phyloP scores from a whole-genome alignment of 2,113 vertebrate genomes.

The Eretmochelys imbricata region DNA sequence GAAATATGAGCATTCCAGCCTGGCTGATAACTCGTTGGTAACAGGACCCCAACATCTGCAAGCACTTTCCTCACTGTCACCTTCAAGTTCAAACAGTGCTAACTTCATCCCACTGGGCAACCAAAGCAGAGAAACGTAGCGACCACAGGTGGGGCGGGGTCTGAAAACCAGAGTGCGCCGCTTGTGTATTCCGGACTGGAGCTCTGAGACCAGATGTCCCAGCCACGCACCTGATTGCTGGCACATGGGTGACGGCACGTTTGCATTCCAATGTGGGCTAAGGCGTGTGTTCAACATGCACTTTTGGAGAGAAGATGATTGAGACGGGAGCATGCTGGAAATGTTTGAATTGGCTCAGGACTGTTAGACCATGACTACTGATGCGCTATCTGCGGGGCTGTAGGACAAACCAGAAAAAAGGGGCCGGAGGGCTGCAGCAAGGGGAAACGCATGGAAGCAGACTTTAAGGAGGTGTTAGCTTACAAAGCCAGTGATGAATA shows the following conservation, averaged over 20 bases:
- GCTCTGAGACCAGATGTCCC: not conserved
- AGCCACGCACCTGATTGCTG: not conserved
- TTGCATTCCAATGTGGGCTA: rapidly evolving
- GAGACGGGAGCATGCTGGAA: not conserved
- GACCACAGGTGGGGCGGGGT: not conserved
- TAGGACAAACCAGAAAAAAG: not conserved
- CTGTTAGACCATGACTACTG: not conserved
- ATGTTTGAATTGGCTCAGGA: not conserved
- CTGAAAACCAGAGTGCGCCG: not conserved
- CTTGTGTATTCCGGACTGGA: not conserved
- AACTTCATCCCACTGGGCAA: not conserved
- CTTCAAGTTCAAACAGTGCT: not conserved
- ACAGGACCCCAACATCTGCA: not conserved
- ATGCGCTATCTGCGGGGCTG: not conserved
- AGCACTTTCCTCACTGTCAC: not conserved
- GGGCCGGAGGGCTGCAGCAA: not conserved
- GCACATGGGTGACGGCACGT: not conserved
- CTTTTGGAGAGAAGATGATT: not conserved
- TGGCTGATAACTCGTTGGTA: not conserved
- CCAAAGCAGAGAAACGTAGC: not conserved
- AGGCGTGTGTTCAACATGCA: not conserved
- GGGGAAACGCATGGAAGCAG: no score
- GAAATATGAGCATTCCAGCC: not conserved
- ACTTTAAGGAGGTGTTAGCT: rapidly evolving
- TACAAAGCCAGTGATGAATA: rapidly evolving